Conservation (phyloP, 2,888 invertebrate species). For the Hedychridium roseum region DNA sequence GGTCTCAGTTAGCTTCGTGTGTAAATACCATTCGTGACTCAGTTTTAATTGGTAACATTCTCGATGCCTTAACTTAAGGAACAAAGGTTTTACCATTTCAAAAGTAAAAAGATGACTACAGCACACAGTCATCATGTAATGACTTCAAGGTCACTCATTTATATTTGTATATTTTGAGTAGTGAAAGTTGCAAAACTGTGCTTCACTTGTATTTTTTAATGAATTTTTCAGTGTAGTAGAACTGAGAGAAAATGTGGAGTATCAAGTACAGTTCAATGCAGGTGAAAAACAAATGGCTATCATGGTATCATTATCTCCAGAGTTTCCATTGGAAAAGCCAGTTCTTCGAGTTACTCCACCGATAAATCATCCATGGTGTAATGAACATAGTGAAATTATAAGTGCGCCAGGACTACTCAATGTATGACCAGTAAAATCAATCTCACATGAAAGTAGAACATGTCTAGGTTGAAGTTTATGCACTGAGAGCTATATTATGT, state of each 20-base stretch:
- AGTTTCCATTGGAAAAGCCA: conserved; percentile 82
- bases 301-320: conserved; percentile 72
- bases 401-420: conserved; percentile 80
- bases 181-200: too few species aligned
- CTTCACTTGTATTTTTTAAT: too few species aligned
- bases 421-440: conserved; percentile 59
- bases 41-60: too few species aligned
- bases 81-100: too few species aligned
- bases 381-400: conserved; percentile 74
- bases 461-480: neutral
- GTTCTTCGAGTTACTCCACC: conserved; percentile 73
- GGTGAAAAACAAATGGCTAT: conserved; percentile 73
- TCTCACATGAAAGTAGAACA: neutral
- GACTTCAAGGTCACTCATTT: too few species aligned
- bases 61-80: too few species aligned
- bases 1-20: conserved; percentile 7
- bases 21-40: too few species aligned
- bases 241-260: conserved; percentile 75
- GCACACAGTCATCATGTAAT: too few species aligned
- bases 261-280: conserved; percentile 75
- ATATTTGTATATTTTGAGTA: too few species aligned
- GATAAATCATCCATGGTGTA: conserved; percentile 78
- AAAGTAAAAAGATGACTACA: too few species aligned
- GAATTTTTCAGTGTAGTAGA: conserved; percentile 71
- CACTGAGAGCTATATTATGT: neutral